Percentiles rank a stretch among this genome's conserved stretches.
Conservation (phyloP, 1,140 invertebrate species). For the Branchinecta lynchi region DNA sequence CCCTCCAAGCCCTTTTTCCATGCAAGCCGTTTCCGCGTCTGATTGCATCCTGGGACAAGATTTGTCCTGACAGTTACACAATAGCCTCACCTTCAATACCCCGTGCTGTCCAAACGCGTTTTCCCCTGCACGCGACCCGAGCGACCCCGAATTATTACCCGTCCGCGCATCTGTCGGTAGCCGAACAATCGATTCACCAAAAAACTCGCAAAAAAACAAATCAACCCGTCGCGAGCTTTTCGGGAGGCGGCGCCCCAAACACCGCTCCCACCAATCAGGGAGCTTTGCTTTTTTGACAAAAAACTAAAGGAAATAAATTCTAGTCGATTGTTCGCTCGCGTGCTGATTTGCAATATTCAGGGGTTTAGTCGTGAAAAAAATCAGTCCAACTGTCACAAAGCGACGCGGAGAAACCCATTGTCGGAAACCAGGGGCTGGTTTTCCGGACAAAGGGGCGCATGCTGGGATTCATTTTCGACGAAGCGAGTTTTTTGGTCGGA, state of each 20-base stretch:
- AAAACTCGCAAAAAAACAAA: not conserved
- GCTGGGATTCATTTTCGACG: constrained; percentile 1
- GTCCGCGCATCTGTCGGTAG: not conserved
- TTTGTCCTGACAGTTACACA: not conserved
- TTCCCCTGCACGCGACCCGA: not conserved
- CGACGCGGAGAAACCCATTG: not conserved
- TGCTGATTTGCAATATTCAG: constrained; percentile 11
- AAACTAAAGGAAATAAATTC: not conserved
- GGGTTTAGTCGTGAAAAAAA: not conserved
- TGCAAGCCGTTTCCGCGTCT: not conserved
- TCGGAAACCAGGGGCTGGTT: constrained; percentile 10
- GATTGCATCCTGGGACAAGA: not conserved
- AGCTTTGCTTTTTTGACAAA: not conserved
- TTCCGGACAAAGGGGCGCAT: not conserved
- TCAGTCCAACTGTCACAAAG: constrained; percentile 7
- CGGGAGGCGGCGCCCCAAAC: too few species aligned
- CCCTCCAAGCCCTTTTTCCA: too few species aligned
- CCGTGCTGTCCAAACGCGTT: not conserved
- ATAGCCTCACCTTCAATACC: not conserved
- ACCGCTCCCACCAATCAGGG: too few species aligned
- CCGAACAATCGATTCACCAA: not conserved
- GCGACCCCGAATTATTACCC: not conserved
- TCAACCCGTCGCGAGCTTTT: not conserved
- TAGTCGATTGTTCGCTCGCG: not conserved
- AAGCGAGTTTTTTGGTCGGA: not conserved